Evolutionary conservation across 2,888 invertebrate genomes (phyloP).

Genomic region (Mylabris sibirica): DNA sequence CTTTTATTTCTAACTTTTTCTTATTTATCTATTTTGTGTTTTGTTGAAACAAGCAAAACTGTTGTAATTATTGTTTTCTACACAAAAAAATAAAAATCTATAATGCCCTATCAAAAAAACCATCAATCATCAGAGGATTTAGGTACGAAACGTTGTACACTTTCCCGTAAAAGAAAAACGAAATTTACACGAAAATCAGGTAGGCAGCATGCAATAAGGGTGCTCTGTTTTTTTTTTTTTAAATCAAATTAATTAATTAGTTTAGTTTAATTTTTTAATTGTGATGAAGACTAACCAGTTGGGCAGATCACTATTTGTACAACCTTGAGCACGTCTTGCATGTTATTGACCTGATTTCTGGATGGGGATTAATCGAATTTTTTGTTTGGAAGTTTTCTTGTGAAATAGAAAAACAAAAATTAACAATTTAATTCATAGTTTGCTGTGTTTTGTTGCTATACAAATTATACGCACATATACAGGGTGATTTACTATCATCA

Average conservation of each 20-base stretch:
- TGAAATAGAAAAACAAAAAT: neutral
- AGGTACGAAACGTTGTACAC: conserved; percentile 36
- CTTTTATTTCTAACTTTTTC: neutral
- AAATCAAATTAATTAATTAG: conserved; percentile 16
- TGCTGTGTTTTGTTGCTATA: conserved; percentile 14
- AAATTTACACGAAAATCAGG: conserved; percentile 47
- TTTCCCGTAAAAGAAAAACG: conserved; percentile 40
- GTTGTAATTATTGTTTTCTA: neutral
- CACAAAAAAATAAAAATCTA: conserved; percentile 11
- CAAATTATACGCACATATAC: neutral
- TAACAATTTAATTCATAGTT: conserved; percentile 9
- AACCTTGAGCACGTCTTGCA: conserved; percentile 30
- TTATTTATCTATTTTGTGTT: neutral
- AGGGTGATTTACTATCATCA: too few relatives aligned
- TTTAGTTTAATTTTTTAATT: conserved; percentile 12
- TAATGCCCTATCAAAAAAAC: conserved; percentile 35
- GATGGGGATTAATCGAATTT: neutral
- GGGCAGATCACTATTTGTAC: conserved; percentile 1
- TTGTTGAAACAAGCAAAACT: neutral
- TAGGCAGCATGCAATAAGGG: conserved; percentile 45
- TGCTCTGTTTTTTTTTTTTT: conserved; percentile 29
- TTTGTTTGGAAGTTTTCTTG: conserved; percentile 1
- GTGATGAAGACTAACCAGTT: conserved; percentile 7
- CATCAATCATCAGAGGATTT: conserved; percentile 21
- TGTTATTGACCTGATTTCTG: conserved; percentile 18